phyloP scores from a whole-genome alignment of 2,113 vertebrate species.

The Azemiops feae region DNA sequence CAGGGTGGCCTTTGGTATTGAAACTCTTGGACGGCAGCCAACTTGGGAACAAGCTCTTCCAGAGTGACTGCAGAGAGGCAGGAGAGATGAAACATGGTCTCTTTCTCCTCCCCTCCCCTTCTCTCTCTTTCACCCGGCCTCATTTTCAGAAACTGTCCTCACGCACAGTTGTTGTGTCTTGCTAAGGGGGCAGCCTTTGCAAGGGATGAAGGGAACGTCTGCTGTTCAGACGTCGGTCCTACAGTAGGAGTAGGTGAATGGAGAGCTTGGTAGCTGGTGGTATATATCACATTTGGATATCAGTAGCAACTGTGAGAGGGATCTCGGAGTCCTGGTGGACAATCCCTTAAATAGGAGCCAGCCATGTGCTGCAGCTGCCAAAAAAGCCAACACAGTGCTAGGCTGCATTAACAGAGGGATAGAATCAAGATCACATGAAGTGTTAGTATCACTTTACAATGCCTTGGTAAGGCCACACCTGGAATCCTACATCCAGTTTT shows the following conservation, averaged over 20 bases:
- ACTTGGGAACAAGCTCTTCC: conserved; percentile 20
- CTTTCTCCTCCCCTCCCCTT: conserved; percentile 43
- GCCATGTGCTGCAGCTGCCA: too few relatives aligned
- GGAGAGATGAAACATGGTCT: conserved; percentile 49
- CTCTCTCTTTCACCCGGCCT: background rate
- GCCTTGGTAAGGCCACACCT: too few relatives aligned
- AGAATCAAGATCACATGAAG: too few relatives aligned
- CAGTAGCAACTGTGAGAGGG: too few relatives aligned
- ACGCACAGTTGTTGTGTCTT: conserved; percentile 20
- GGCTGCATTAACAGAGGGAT: too few relatives aligned
- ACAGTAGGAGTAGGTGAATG: background rate
- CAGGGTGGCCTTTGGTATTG: conserved; percentile 46
- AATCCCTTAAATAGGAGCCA: too few relatives aligned
- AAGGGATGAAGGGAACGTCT: background rate
- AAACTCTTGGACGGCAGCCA: conserved; percentile 32
- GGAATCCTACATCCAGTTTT: too few relatives aligned
- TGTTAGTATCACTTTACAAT: too few relatives aligned
- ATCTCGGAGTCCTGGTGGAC: too few relatives aligned
- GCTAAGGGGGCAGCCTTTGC: too few relatives aligned
- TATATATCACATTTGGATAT: background rate
- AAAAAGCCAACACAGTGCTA: too few relatives aligned
- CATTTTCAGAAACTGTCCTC: conserved; percentile 46
- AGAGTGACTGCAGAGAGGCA: conserved; percentile 36
- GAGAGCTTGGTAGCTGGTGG: background rate
- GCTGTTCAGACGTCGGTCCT: background rate